phyloP scores from a whole-genome alignment of 1,140 invertebrate species.

The Ostrea edulis region DNA sequence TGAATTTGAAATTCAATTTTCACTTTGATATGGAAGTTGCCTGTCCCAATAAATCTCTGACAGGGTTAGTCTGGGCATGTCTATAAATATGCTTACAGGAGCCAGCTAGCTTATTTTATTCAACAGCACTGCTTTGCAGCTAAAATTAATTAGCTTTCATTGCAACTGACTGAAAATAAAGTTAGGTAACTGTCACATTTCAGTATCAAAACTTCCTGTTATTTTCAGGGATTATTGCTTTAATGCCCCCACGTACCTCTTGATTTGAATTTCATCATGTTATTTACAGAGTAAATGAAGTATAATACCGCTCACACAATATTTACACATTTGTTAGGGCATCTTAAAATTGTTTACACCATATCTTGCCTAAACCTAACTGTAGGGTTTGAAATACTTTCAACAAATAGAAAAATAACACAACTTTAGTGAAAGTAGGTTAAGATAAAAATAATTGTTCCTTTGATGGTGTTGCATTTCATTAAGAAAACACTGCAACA shows the following conservation, averaged over 20 bases:
- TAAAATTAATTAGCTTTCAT: neutral
- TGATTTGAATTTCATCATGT: neutral
- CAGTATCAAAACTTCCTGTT: neutral
- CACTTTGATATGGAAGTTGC: neutral
- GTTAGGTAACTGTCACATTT: constrained; percentile 3
- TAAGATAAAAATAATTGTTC: neutral
- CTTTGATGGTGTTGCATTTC: constrained; percentile 9
- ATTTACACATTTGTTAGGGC: neutral
- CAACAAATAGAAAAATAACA: neutral
- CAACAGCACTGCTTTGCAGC: constrained; percentile 16
- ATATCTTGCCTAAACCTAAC: neutral
- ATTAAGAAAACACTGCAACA: neutral
- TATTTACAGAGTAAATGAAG: neutral
- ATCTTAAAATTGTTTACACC: neutral
- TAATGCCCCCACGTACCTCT: neutral
- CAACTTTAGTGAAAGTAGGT: neutral
- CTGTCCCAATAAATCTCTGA: constrained; percentile 21
- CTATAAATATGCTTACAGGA: constrained; percentile 24
- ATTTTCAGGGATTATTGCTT: neutral
- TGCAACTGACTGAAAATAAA: constrained; percentile 9
- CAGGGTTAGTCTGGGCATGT: constrained; percentile 23
- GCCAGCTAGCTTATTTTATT: constrained; percentile 15
- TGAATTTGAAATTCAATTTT: constrained; percentile 20
- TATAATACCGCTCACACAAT: neutral
- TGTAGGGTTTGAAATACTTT: neutral